These are phyloP conservation scores for Metopolophium dirhodum DNA, from an alignment of 1,140 invertebrate genomes.

Conservation along the genomic window DNA sequence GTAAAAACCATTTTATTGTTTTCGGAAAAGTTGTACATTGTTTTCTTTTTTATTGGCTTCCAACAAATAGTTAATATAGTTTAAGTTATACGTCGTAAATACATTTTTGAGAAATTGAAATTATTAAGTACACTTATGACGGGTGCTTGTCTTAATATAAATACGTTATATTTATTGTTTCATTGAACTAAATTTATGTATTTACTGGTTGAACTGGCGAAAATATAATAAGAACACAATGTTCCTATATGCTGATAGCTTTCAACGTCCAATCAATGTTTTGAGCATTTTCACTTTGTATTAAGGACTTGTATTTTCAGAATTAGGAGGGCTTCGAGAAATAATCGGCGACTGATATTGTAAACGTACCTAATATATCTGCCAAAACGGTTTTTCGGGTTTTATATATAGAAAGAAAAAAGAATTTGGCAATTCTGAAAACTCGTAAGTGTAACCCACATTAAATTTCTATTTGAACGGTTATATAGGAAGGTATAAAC, in stretches of 20 bases:
- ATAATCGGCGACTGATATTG: neutral
- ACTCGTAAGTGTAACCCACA: neutral
- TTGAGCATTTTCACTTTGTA: neutral
- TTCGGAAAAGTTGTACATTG: neutral
- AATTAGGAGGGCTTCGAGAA: neutral
- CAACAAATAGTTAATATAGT: neutral
- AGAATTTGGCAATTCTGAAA: neutral
- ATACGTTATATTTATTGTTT: neutral
- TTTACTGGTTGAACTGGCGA: neutral
- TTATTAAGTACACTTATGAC: neutral
- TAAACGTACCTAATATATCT: neutral
- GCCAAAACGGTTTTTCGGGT: neutral
- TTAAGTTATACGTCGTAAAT: neutral
- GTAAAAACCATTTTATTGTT: neutral
- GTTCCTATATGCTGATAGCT: neutral
- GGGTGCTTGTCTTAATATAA: neutral
- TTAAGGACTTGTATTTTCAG: neutral
- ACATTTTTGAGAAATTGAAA: neutral
- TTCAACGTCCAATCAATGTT: neutral
- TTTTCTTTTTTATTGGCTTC: neutral
- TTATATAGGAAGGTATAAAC: neutral
- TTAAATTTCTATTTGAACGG: neutral
- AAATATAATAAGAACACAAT: neutral
- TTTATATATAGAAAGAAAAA: neutral
- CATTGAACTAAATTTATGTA: neutral